A percentile compares a stretch with the other conserved stretches of the same genome.
phyloP scores from a whole-genome alignment of 2,797 vertebrate species.

The Euthynnus affinis region DNA sequence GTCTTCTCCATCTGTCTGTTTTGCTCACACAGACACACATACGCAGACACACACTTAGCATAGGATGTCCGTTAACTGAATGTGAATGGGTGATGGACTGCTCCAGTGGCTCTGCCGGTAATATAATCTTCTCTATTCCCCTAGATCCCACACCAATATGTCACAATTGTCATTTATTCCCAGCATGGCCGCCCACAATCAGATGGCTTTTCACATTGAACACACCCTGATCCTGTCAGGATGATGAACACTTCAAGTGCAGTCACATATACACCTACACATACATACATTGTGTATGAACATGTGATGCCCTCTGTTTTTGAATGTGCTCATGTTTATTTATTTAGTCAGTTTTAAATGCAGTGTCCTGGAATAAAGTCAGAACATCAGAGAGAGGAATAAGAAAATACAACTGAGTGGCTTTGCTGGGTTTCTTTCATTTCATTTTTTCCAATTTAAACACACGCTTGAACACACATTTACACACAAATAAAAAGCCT shows the following conservation, averaged over 20 bases:
- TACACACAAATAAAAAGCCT: slow-evolving; percentile 2
- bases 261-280: slow-evolving; percentile 35
- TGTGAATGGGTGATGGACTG: slow-evolving; percentile 78
- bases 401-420: neutral
- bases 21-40: slow-evolving; percentile 48
- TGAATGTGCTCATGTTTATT: slow-evolving; percentile 35
- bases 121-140: slow-evolving; percentile 83
- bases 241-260: slow-evolving; percentile 71
- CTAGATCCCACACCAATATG: slow-evolving; percentile 85
- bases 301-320: slow-evolving; percentile 42
- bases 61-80: slow-evolving; percentile 73
- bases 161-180: slow-evolving; percentile 86
- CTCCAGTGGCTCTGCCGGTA: slow-evolving; percentile 75
- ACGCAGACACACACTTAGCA: slow-evolving; percentile 65
- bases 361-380: neutral
- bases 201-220: slow-evolving; percentile 73
- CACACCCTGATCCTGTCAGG: slow-evolving; percentile 67
- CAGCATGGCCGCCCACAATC: slow-evolving; percentile 75
- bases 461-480: neutral
- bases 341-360: slow-evolving; percentile 26
- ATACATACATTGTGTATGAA: slow-evolving; percentile 44
- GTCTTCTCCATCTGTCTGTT: slow-evolving; percentile 75
- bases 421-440: neutral
- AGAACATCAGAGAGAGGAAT: neutral
- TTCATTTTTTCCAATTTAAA: neutral